phyloP scores from a whole-genome alignment of 1,140 invertebrate genomes.

The Leucophenga varia region DNA sequence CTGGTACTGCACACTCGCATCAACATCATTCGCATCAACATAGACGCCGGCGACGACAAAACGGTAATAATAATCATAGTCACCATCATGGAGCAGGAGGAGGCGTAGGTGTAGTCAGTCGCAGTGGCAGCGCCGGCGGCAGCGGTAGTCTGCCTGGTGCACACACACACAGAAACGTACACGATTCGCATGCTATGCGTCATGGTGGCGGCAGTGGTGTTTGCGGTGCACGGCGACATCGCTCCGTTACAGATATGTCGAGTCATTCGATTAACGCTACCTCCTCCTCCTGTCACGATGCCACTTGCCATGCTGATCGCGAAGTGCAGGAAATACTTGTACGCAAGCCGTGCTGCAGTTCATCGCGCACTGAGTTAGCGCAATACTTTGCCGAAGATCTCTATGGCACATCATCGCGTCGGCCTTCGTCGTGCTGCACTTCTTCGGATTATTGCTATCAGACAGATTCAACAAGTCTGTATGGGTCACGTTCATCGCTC shows the following conservation, averaged over 20 bases:
- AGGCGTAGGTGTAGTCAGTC: neutral
- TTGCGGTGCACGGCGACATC: conserved; percentile 37
- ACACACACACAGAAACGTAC: conserved; percentile 19
- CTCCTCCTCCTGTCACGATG: conserved; percentile 49
- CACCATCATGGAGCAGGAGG: conserved; percentile 30
- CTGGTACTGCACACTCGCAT: neutral
- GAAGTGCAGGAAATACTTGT: conserved; percentile 49
- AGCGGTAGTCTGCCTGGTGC: conserved; percentile 40
- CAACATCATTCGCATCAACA: conserved; percentile 14
- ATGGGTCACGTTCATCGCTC: conserved; percentile 47
- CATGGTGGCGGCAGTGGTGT: conserved; percentile 26
- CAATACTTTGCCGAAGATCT: conserved; percentile 51
- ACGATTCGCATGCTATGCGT: conserved; percentile 4
- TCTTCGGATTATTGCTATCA: conserved; percentile 54
- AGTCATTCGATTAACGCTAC: conserved; percentile 29
- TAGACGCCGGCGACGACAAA: conserved; percentile 33
- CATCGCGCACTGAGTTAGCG: conserved; percentile 41
- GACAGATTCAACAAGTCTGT: conserved; percentile 51
- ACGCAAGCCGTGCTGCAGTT: conserved; percentile 35
- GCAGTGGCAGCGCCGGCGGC: conserved; percentile 26
- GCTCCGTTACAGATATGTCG: conserved; percentile 47
- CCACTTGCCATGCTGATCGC: conserved; percentile 36
- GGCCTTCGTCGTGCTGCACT: conserved; percentile 50
- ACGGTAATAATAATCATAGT: conserved; percentile 30
- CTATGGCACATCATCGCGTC: conserved; percentile 38